phyloP scores from a whole-genome alignment of 2,888 invertebrate genomes.

The Apotomis turbidana region DNA sequence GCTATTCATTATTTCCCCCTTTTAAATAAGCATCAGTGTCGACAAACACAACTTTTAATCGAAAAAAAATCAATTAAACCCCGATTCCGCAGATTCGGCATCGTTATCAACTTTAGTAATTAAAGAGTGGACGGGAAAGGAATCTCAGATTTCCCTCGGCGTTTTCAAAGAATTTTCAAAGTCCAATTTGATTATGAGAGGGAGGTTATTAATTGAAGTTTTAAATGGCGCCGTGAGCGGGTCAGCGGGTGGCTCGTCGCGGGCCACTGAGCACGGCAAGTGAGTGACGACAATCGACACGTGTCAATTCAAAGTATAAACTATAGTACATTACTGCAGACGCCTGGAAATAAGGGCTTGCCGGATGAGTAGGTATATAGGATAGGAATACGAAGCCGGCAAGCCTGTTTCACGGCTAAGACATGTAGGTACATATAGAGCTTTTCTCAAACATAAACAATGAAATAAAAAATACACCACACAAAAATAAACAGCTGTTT shows the following conservation, averaged over 20 bases:
- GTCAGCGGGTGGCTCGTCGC: constrained; percentile 43
- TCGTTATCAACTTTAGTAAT: constrained; percentile 65
- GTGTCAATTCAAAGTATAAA: not conserved
- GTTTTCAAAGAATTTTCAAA: constrained; percentile 55
- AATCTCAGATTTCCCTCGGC: constrained; percentile 54
- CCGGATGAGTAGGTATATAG: too few species aligned
- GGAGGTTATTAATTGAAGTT: constrained; percentile 69
- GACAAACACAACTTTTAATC: constrained; percentile 44
- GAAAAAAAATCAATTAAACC: constrained; percentile 43
- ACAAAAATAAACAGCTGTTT: too few species aligned
- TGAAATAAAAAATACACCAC: too few species aligned
- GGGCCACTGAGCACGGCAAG: constrained; percentile 31
- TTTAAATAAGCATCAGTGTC: constrained; percentile 29
- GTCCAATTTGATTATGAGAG: constrained; percentile 66
- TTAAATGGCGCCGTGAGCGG: constrained; percentile 51
- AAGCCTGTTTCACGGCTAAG: too few species aligned
- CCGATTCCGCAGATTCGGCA: constrained; percentile 47
- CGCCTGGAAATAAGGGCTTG: too few species aligned
- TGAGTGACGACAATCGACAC: constrained; percentile 16
- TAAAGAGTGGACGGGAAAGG: constrained; percentile 58
- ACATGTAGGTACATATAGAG: too few species aligned
- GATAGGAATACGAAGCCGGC: too few species aligned
- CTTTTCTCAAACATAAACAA: too few species aligned
- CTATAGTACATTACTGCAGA: too few species aligned
- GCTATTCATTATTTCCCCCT: constrained; percentile 5